Evolutionary conservation across 2,888 invertebrate genomes (phyloP), one percentile per base, ranked within the genome.

Genomic region (Bhutanitis thaidina): DNA sequence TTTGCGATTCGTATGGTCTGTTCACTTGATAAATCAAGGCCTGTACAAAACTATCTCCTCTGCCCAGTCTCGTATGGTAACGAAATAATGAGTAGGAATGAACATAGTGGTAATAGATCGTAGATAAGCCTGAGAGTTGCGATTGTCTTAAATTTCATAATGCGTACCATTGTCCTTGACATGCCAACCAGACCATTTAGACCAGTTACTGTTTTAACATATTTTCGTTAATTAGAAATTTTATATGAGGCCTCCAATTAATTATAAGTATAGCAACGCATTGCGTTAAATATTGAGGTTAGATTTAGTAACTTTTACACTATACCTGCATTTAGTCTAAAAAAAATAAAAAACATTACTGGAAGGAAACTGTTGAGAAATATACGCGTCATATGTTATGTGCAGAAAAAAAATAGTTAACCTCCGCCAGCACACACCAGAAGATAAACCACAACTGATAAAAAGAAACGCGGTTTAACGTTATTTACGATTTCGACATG

Each of bases 181-280:
- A 60, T 62, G 70, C 62, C 67, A 77, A 83, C 57, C 73, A 81
- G 82, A 81, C 81, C 82, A 80, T 80, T 77, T 38, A 46, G 77
- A 77, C 74, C 74, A 73, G 67, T 61, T 52, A 43, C 53, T 52
- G 57, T 58, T 56, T 57, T 54, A 56, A 53, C 52, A 54, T 57
- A 53, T 52, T 16, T 40, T 41, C 41, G 51, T 46, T 46, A 46
- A 48, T 51, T 51, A 51, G 45, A 51, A 51, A 45, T 41, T 43
- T 25, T 16, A 45, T 46, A 41, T 40, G 35, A 48, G 30, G 27
- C 30, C 20, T 15, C 39, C 34, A 37, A 45, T 36, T 29, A 34
- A 30, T 30, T 13, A 38, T 43, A 20, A 20, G 20, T 20, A n/a
- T 43, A 41, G 27, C 4, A 5, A 43, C 38, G 15, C n/a, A 14